Percentiles rank a stretch among this genome's conserved stretches.
Evolutionary conservation across 1,140 invertebrate species (phyloP).

Genomic region (Cotesia vestalis): DNA sequence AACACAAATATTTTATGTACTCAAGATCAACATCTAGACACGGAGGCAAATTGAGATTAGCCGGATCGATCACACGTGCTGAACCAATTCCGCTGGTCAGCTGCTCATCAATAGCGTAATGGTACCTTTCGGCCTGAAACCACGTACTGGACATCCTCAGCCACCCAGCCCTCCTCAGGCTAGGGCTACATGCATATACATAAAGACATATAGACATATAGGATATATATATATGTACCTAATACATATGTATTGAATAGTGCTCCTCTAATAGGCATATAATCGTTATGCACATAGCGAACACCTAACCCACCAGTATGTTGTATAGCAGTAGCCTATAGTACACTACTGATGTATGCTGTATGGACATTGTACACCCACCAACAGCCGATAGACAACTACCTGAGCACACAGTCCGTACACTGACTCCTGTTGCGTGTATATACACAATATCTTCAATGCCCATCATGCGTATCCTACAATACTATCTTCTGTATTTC

Average conservation of each 20-base stretch:
- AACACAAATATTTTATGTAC: slow-evolving; percentile 43
- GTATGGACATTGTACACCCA: slow-evolving; percentile 27
- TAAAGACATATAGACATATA: slow-evolving; percentile 38
- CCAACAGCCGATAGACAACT: slow-evolving; percentile 22
- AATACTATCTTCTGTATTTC: no score
- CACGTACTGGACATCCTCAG: neutral
- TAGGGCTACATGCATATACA: slow-evolving; percentile 12
- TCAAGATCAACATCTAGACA: slow-evolving; percentile 57
- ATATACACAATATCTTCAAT: slow-evolving; percentile 31
- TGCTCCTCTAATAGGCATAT: slow-evolving; percentile 65
- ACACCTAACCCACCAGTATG: slow-evolving; percentile 9
- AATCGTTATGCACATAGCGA: slow-evolving; percentile 63
- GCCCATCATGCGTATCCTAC: slow-evolving; percentile 31
- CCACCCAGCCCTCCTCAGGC: no score
- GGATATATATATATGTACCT: slow-evolving; percentile 29
- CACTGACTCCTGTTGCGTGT: slow-evolving; percentile 29
- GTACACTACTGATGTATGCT: neutral
- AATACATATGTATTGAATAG: slow-evolving; percentile 48
- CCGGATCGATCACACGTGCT: slow-evolving; percentile 59
- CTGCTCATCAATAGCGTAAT: slow-evolving; percentile 61
- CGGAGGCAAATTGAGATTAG: slow-evolving; percentile 56
- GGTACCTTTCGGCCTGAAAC: slow-evolving; percentile 33
- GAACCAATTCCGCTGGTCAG: slow-evolving; percentile 60
- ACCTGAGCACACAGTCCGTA: slow-evolving; percentile 25
- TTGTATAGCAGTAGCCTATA: slow-evolving; percentile 26